Evolutionary conservation across 1,140 invertebrate species (phyloP).

Genomic region (Marisa cornuarietis): DNA sequence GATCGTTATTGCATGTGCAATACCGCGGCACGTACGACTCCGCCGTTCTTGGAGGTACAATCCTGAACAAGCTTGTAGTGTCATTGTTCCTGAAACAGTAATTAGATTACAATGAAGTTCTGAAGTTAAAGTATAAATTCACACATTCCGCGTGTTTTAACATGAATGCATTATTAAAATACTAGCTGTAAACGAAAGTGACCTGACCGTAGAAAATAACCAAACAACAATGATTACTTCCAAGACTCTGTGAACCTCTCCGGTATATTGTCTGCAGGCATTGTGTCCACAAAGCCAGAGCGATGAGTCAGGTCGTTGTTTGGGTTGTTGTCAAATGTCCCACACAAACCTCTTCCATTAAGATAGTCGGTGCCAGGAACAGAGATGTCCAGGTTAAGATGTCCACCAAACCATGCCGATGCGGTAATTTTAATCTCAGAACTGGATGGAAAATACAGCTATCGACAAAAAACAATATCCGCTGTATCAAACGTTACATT

Average conservation of each 20-base stretch:
- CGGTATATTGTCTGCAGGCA: conserved; percentile 2
- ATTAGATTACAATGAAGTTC: too few species aligned
- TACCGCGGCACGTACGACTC: too few species aligned
- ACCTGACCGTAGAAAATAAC: background rate
- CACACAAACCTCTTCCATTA: conserved; percentile 11
- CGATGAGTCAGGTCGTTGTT: conserved; percentile 20
- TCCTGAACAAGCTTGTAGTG: too few species aligned
- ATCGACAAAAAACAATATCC: too few species aligned
- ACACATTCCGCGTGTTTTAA: too few species aligned
- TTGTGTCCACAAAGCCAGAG: conserved; percentile 12
- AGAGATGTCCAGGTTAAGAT: background rate
- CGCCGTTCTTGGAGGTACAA: too few species aligned
- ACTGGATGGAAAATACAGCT: conserved; percentile 18
- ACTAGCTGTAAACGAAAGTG: too few species aligned
- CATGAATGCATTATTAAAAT: too few species aligned
- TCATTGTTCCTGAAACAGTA: too few species aligned
- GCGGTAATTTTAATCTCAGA: conserved; percentile 16
- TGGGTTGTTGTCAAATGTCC: conserved; percentile 19
- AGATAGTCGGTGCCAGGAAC: conserved; percentile 8
- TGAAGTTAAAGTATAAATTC: too few species aligned
- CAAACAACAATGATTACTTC: conserved; percentile 1
- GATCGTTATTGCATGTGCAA: too few species aligned
- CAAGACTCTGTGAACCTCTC: conserved; percentile 12
- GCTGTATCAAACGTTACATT: too few species aligned
- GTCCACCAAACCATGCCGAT: background rate